A percentile compares a stretch with the other conserved stretches of the same genome.
phyloP scores from a whole-genome alignment of 1,140 invertebrate genomes.

The Asobara japonica region DNA sequence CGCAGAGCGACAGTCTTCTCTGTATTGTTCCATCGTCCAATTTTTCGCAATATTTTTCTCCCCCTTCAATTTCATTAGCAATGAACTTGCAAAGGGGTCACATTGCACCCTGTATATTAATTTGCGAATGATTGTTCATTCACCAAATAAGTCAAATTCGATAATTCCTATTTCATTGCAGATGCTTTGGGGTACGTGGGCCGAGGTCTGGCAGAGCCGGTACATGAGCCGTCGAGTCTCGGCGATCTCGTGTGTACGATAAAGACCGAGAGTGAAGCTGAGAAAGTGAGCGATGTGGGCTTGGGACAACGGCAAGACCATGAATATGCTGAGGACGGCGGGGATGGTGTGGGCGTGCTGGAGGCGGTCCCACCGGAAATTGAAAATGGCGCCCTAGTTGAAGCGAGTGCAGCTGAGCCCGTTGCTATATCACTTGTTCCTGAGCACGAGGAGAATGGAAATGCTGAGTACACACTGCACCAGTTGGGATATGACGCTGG shows the following conservation, averaged over 20 bases:
- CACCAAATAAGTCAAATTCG: neutral
- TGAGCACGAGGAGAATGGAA: constrained; percentile 40
- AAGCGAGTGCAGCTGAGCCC: constrained; percentile 42
- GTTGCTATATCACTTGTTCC: constrained; percentile 39
- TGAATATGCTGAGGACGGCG: constrained; percentile 50
- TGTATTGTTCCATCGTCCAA: constrained; percentile 34
- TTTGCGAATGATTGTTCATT: too few relatives aligned
- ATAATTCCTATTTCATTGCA: neutral
- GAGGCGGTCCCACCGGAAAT: constrained; percentile 63
- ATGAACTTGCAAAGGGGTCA: neutral
- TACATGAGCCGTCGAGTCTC: neutral
- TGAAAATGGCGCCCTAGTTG: constrained; percentile 62
- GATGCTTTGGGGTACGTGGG: constrained; percentile 6
- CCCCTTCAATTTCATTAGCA: neutral
- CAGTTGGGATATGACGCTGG: constrained; percentile 44
- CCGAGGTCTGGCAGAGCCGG: neutral
- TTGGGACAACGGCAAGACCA: constrained; percentile 41
- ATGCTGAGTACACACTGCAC: constrained; percentile 41
- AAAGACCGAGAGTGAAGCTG: constrained; percentile 40
- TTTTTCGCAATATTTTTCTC: constrained; percentile 10
- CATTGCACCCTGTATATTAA: too few relatives aligned
- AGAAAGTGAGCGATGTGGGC: constrained; percentile 18
- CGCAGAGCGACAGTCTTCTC: constrained; percentile 49
- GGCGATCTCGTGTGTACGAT: constrained; percentile 13
- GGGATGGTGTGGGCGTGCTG: constrained; percentile 61